phyloP scores from a whole-genome alignment of 2,113 vertebrate species.

The Aix galericulata region DNA sequence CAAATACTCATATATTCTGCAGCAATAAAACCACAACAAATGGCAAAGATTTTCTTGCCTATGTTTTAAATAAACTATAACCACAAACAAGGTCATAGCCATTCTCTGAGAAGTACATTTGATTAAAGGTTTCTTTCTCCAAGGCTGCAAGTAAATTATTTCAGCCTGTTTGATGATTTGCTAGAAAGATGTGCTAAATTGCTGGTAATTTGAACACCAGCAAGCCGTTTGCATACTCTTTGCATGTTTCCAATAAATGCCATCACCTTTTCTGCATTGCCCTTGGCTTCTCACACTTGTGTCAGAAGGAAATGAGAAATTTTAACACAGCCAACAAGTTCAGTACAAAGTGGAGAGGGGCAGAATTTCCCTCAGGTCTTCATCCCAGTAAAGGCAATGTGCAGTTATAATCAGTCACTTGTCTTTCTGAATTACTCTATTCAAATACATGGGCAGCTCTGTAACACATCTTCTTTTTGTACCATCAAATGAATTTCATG shows the following conservation, averaged over 20 bases:
- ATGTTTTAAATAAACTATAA: neutral
- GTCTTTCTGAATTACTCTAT: constrained; percentile 41
- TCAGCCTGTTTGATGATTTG: neutral
- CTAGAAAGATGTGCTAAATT: neutral
- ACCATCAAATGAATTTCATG: neutral
- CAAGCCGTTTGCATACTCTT: constrained; percentile 8
- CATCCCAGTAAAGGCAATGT: neutral
- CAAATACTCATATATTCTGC: neutral
- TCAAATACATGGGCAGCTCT: neutral
- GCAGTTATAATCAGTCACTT: constrained; percentile 21
- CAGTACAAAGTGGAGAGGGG: neutral
- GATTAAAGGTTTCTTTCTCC: neutral
- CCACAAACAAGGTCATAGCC: neutral
- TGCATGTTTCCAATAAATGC: neutral
- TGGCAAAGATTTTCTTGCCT: neutral
- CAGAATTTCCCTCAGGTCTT: constrained; percentile 40
- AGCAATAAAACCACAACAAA: constrained; percentile 2
- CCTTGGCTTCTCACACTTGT: constrained; percentile 7
- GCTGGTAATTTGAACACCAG: neutral
- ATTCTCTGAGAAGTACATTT: neutral
- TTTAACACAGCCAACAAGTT: neutral
- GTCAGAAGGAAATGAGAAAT: constrained; percentile 6
- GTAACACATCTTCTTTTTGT: neutral
- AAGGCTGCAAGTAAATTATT: neutral
- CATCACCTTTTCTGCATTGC: neutral